Percentiles rank a stretch among this genome's conserved stretches.
Conservation (phyloP, 2,113 vertebrate genomes). For the Morone saxatilis region DNA sequence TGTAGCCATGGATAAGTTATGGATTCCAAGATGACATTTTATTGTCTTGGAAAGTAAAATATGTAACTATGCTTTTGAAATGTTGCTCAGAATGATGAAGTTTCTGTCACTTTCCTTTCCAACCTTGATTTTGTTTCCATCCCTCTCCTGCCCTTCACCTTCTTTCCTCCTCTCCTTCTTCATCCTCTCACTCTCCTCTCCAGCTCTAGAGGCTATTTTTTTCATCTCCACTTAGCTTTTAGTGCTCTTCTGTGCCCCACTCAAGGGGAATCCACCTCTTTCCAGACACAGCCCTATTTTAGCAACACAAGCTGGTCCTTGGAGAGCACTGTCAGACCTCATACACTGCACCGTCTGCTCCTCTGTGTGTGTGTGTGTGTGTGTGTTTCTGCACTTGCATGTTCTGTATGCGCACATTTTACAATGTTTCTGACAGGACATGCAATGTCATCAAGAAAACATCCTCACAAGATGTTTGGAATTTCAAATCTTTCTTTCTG, state of each 20-base stretch:
- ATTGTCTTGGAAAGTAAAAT: background rate
- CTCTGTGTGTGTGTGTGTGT: conserved; percentile 21
- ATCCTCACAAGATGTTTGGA: conserved; percentile 11
- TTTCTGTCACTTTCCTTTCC: background rate
- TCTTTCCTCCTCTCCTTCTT: conserved; percentile 41
- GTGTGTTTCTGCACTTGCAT: conserved; percentile 10
- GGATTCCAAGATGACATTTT: background rate
- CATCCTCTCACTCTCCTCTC: conserved; percentile 66
- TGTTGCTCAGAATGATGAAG: background rate
- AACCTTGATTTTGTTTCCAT: conserved; percentile 30
- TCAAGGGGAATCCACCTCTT: conserved; percentile 81
- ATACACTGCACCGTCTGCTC: conserved; percentile 61
- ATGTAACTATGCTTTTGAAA: background rate
- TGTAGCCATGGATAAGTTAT: background rate
- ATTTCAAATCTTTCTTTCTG: background rate
- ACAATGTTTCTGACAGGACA: conserved; percentile 44
- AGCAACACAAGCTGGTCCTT: conserved; percentile 76
- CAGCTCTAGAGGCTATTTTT: conserved; percentile 65
- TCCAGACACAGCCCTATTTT: conserved; percentile 83
- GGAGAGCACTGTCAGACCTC: conserved; percentile 77
- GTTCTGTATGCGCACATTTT: conserved; percentile 31
- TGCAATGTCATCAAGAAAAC: conserved; percentile 58
- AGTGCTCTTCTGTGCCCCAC: conserved; percentile 79
- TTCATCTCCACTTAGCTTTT: conserved; percentile 84
- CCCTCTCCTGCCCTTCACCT: conserved; percentile 50